Evolutionary conservation across 2,888 invertebrate genomes (phyloP), one percentile per base, ranked within the genome.

Genomic region (Tenthredo distinguenda): DNA sequence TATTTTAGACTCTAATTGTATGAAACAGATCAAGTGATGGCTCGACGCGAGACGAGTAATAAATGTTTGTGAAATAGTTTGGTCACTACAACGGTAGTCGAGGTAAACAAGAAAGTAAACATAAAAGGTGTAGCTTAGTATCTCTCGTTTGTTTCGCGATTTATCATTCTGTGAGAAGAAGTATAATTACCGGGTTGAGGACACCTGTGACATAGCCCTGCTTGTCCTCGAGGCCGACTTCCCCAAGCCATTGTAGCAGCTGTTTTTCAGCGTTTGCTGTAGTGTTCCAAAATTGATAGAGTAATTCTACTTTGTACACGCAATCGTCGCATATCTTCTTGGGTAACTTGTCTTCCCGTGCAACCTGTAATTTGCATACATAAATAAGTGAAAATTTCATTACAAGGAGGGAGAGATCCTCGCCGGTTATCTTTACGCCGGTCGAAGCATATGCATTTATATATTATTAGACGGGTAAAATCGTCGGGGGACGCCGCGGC

Each of bases 261-360:
- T 95, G 95, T 88, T 96, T 95, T 90, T 96, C 96, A 62, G 96
- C 95, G 92, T 95, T 96, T 12, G 95, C 95, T 82, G 96, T 95
- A 89, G 95, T 96, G 91, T 96, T 96, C 94, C 96, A 96, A 93
- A 96, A 96, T 92, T 96, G 95, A 93, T 96, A 96, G 89, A 96
- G 94, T 92, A 96, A 95, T 90, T 96, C 96, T 91, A 96, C 95
- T 94, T 96, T 96, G 91, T 95, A 95, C 92, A 95, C 95, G 92
- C 96, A 96, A 88, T 95, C 95, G 92, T 96, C 95, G 92, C 96
- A 96, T 89, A 96, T 96, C 92, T 95, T 96, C 93, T 96, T 96
- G 84, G 96, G 96, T 90, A 96, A 94, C 90, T 94, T 95, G 92
- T 96, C 96, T 89, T 96, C 95, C 91, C 94, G 95, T 87, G 95